Evolutionary conservation across 2,113 vertebrate genomes (phyloP), one percentile per base, ranked within the genome.

Genomic region (Monarcha castaneiventris): DNA sequence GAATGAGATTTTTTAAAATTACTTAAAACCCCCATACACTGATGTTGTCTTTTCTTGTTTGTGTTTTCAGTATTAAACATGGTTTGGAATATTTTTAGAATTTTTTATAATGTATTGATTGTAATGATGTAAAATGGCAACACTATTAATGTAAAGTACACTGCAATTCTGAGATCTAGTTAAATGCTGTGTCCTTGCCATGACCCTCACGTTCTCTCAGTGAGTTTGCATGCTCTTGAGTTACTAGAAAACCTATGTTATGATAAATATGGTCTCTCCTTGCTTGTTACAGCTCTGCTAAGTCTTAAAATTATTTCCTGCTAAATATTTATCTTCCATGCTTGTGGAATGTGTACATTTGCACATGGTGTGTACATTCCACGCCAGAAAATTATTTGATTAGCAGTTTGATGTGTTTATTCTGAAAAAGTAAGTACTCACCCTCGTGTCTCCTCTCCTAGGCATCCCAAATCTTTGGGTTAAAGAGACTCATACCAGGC

Each of bases 21-120:
- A 15, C 16, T 59, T 79, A 4, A 32, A 68, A 11, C 12, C 10
- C 1, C 1, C 4, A 7, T 46, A n/a, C 3, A 14, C 6, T 48
- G 20, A 27, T 63, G 37, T 20, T 72, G 17, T 76, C 10, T 67
- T 43, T 81, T 74, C 77, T 73, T 69, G 3, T 44, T 84, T 84
- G 9, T 66, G 7, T 85, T 88, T 93, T 85, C 43, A 63, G 7
- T 74, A 25, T 59, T 84, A 74, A 87, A 43, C 16, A 61, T 39
- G 7, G 4, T 72, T 77, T 79, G 55, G 83, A 84, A 55, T 81
- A 54, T 54, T 77, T 86, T 54, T 62, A n/a, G 33, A 27, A 5
- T 26, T 68, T 74, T 68, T 68, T 27, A 11, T 55, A 49, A 35
- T 11, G 9, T 54, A 16, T 13, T 75, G n/a, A 10, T 62, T 52